These are phyloP conservation scores for Drosophila fungiperda DNA, from an alignment of 2,888 invertebrate genomes.

Conservation along the genomic window DNA sequence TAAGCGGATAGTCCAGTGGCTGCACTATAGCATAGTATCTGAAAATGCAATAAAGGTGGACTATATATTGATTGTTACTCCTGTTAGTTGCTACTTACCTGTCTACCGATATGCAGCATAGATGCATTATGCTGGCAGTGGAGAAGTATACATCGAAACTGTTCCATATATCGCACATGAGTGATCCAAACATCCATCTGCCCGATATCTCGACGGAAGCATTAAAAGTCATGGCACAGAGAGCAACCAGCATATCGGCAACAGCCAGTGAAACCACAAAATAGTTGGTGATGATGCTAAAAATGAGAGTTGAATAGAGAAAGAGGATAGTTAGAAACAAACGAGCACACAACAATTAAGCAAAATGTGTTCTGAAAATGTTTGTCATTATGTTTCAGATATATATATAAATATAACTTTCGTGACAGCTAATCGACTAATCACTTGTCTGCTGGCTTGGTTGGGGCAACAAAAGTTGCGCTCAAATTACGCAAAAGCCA, in stretches of 20 bases:
- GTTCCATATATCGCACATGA: slow-evolving; percentile 98
- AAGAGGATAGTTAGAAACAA: slow-evolving; percentile 14
- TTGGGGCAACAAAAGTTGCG: slow-evolving; percentile 11
- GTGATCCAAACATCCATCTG: slow-evolving; percentile 94
- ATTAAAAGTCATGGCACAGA: slow-evolving; percentile 97
- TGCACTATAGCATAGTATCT: slow-evolving; percentile 96
- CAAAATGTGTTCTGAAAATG: slow-evolving; percentile 20
- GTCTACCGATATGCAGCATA: slow-evolving; percentile 97
- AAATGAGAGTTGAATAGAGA: slow-evolving; percentile 20
- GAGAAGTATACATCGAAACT: slow-evolving; percentile 97
- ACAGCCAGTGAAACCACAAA: slow-evolving; percentile 97
- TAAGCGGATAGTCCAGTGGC: slow-evolving; percentile 95
- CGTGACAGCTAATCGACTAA: slow-evolving; percentile 32
- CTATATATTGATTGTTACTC: not conserved
- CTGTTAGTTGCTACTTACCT: slow-evolving; percentile 71
- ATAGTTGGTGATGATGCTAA: slow-evolving; percentile 95
- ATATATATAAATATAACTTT: slow-evolving; percentile 3
- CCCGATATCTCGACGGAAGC: slow-evolving; percentile 94
- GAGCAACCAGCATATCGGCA: slow-evolving; percentile 96
- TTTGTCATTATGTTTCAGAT: not conserved
- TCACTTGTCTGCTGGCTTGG: slow-evolving; percentile 19
- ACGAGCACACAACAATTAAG: slow-evolving; percentile 9
- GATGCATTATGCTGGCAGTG: slow-evolving; percentile 95
- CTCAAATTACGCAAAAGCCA: slow-evolving; percentile 55
- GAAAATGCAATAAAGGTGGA: slow-evolving; percentile 6